These are phyloP conservation scores for Myiopsitta monachus DNA, from an alignment of 2,113 vertebrate genomes.

Conservation along the genomic window DNA sequence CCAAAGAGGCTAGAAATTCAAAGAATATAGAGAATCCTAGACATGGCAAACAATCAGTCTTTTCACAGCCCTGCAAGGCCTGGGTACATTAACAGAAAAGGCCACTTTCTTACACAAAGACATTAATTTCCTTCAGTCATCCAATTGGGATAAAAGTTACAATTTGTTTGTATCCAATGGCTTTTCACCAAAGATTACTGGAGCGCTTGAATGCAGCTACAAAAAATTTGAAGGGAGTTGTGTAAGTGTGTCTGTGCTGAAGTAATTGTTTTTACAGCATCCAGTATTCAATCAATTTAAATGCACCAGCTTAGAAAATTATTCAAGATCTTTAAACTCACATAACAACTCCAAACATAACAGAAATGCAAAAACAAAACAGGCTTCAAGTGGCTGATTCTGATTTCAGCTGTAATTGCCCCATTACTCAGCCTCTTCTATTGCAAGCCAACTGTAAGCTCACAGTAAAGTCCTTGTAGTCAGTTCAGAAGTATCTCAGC, in stretches of 20 bases:
- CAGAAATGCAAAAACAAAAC: conserved; percentile 55
- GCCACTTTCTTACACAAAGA: not conserved
- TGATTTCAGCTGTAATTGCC: conserved; percentile 58
- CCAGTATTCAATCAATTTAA: conserved; percentile 53
- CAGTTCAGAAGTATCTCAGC: not conserved
- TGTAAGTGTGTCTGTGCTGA: conserved; percentile 52
- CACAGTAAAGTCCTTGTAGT: conserved; percentile 29
- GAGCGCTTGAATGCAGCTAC: not conserved
- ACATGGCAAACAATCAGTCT: not conserved
- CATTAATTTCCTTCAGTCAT: not conserved
- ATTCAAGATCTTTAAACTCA: conserved; percentile 58
- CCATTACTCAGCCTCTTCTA: conserved; percentile 52
- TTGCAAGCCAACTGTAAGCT: conserved; percentile 43
- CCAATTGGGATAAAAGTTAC: conserved; percentile 14
- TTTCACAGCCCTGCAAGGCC: not conserved
- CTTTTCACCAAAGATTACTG: conserved; percentile 39
- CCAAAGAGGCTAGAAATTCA: not conserved
- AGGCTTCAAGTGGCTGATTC: conserved; percentile 43
- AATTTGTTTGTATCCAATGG: conserved; percentile 31
- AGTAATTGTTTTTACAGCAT: conserved; percentile 62
- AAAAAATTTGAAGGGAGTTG: conserved; percentile 46
- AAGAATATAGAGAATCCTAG: not conserved
- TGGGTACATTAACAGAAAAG: not conserved
- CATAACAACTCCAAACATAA: conserved; percentile 62
- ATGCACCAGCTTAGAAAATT: conserved; percentile 47